Evolutionary conservation across 2,113 vertebrate species (phyloP), one percentile per base, ranked within the genome.

Genomic region (Bujurquina vittata): DNA sequence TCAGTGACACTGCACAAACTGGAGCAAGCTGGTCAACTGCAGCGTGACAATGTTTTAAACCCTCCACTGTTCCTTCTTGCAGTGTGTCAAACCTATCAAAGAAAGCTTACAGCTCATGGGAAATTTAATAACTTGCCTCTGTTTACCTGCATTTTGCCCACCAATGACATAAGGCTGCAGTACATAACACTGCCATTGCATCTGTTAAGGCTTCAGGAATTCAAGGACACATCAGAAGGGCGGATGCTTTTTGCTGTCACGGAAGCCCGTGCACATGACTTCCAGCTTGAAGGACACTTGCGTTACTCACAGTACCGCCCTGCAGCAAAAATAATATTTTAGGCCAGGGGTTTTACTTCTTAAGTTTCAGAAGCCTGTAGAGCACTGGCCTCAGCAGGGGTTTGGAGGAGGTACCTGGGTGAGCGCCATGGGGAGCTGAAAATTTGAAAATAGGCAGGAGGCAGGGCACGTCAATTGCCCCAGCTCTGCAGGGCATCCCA

Each of bases 381-480:
- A 88, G 88, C 57, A 58, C 62, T 33, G 55, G 84, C 60, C 86
- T 80, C 84, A 54, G 87, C 86, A 58, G 84, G 86, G 75, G 80
- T 87, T 83, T 78, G 82, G 79, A 86, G 77, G 86, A 91, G 92
- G 88, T 88, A 90, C 86, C 78, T 88, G 86, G 89, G 86, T 81
- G 88, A 76, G 81, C 90, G 92, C 88, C 89, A 90, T n/a, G 40
- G 83, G 84, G 91, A 92, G 90, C 89, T 81, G 88, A 89, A 85
- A 90, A 93, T 89, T 85, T 0, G 83, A 92, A 90, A 93, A 91
- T 88, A 88, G 88, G 88, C 89, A 91, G 89, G 77, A 91, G 92
- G 86, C 87, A 61, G 63, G 57, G 81, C 79, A 81, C 83, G 57
- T 89, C 84, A 87, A 89, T 88, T 90, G 87, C 89, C 79, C 76